Evolutionary conservation across 2,888 invertebrate genomes (phyloP).

Genomic region (Sepiola atlantica): DNA sequence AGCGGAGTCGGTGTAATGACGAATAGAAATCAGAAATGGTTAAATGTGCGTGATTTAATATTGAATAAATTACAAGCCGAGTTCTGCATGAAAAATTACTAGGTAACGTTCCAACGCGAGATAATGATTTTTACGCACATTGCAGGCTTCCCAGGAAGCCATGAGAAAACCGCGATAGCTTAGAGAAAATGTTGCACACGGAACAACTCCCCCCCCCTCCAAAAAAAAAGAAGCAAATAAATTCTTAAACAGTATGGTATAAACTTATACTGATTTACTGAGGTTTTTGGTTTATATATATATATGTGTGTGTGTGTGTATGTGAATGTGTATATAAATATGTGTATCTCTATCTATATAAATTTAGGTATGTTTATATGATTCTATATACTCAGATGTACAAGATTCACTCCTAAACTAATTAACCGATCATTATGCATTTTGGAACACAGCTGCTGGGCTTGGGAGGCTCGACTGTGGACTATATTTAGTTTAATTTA

Average conservation of each 20-base stretch:
- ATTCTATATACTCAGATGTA: too few relatives aligned
- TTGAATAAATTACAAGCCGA: background rate
- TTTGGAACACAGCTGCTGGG: too few relatives aligned
- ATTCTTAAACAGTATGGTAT: background rate
- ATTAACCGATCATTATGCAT: too few relatives aligned
- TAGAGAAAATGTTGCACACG: background rate
- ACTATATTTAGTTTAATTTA: too few relatives aligned
- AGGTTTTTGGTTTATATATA: too few relatives aligned
- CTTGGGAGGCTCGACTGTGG: too few relatives aligned
- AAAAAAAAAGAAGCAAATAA: background rate
- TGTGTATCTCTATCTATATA: too few relatives aligned
- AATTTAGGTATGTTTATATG: too few relatives aligned
- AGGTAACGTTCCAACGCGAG: background rate
- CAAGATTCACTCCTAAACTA: too few relatives aligned
- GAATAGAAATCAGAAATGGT: background rate
- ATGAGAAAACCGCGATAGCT: background rate
- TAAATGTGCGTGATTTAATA: background rate
- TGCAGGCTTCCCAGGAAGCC: background rate
- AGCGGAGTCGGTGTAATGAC: background rate
- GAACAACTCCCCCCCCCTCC: too few relatives aligned
- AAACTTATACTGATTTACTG: background rate
- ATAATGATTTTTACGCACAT: conserved; percentile 4
- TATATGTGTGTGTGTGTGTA: too few relatives aligned
- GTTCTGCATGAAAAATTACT: conserved; percentile 6
- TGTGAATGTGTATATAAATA: too few relatives aligned